Conservation (phyloP, 1,140 invertebrate species). For the Bombyx mori region DNA sequence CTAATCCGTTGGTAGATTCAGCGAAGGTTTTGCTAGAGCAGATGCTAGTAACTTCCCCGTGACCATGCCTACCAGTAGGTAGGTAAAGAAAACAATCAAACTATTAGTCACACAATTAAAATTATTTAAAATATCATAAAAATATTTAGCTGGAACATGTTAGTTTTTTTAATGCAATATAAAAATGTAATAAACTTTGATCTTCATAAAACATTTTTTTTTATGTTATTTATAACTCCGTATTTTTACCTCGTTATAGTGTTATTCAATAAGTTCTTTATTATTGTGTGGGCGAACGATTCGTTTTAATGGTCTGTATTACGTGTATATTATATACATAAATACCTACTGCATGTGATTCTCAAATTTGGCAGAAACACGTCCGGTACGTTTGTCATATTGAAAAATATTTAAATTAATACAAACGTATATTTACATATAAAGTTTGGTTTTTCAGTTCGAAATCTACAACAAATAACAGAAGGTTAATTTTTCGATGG, state of each 20-base stretch:
- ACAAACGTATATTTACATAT: no score
- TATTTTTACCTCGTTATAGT: constrained; percentile 20
- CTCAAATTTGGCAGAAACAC: constrained; percentile 6
- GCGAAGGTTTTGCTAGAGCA: no score
- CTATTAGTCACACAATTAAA: no score
- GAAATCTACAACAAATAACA: no score
- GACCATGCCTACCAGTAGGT: no score
- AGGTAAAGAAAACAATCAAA: no score
- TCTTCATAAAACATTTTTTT: constrained; percentile 9
- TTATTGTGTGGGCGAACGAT: constrained; percentile 14
- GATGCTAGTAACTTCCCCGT: no score
- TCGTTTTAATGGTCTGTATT: constrained; percentile 3
- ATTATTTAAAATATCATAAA: background rate
- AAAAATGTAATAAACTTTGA: constrained; percentile 2
- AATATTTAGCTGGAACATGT: background rate
- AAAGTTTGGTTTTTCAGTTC: no score
- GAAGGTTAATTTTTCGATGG: no score
- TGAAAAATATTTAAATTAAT: no score
- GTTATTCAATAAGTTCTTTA: constrained; percentile 22
- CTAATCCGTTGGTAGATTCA: no score
- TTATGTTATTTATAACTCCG: constrained; percentile 13
- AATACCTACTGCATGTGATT: background rate
- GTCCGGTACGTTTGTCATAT: constrained; percentile 1
- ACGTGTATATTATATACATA: background rate
- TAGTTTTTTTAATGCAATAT: background rate